These are phyloP conservation scores for Coregonus suidteri DNA, from an alignment of 2,797 vertebrate species.

Conservation along the genomic window DNA sequence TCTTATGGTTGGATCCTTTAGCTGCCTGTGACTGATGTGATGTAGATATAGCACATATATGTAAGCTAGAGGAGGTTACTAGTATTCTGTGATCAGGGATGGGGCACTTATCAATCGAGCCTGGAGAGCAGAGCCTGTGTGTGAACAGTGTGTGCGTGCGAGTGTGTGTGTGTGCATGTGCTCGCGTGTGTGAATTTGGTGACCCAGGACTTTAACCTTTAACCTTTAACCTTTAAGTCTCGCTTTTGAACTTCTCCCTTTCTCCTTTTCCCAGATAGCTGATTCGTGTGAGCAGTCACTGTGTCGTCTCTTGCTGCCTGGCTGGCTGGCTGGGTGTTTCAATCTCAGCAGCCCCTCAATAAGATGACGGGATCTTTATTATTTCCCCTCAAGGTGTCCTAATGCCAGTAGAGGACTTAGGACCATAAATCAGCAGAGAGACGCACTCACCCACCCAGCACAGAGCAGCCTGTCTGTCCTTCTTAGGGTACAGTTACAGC, in stretches of 20 bases:
- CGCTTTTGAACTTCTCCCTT: constrained; percentile 13
- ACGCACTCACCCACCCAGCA: background rate
- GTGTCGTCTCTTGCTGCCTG: background rate
- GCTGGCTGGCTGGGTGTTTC: background rate
- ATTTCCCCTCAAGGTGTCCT: constrained; percentile 52
- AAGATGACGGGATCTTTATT: constrained; percentile 11
- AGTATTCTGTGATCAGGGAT: background rate
- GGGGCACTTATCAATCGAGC: background rate
- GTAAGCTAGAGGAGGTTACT: background rate
- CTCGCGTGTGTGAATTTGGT: background rate
- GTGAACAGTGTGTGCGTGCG: background rate
- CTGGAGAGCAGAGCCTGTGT: background rate
- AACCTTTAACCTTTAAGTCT: constrained; percentile 14
- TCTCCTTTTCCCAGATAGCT: background rate
- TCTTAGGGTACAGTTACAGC: background rate
- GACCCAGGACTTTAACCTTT: constrained; percentile 14
- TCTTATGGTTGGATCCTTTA: background rate
- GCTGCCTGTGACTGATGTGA: background rate
- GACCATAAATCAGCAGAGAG: constrained; percentile 48
- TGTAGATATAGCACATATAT: too few relatives aligned
- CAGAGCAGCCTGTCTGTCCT: background rate
- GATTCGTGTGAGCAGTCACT: constrained; percentile 14
- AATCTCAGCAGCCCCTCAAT: background rate
- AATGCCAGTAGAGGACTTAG: constrained; percentile 30
- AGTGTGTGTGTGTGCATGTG: background rate